Conservation (phyloP, 2,113 vertebrate species). For the Callipepla californica region DNA sequence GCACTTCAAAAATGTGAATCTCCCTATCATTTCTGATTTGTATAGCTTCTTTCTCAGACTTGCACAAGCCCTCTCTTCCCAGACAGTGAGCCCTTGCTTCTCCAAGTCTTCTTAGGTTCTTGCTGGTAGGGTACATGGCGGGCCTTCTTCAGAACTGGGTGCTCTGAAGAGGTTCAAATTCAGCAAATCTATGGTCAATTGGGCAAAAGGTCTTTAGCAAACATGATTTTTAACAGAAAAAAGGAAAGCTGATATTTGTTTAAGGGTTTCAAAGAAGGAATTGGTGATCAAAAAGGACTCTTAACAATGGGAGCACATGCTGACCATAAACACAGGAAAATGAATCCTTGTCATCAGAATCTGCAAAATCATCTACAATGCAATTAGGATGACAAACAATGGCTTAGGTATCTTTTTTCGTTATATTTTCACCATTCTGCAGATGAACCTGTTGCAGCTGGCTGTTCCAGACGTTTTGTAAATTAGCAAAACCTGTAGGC, state of each 20-base stretch:
- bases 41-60: neutral
- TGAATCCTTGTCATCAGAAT: neutral
- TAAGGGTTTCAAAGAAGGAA: neutral
- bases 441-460: neutral
- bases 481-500: neutral
- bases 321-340: neutral
- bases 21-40: neutral
- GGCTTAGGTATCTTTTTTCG: neutral
- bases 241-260: neutral
- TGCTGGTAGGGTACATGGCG: neutral
- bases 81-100: neutral
- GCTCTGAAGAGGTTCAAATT: neutral
- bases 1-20: neutral
- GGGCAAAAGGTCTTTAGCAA: neutral
- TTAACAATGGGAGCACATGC: neutral
- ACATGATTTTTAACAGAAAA: rapidly evolving
- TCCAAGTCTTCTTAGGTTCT: neutral
- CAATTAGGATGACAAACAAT: neutral
- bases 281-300: neutral
- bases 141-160: neutral
- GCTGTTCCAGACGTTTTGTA: neutral
- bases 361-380: neutral
- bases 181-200: neutral
- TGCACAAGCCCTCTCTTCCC: neutral
- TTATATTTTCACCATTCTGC: neutral